A percentile compares a stretch with the other conserved stretches of the same genome.
Conservation (phyloP, 2,888 invertebrate species). For the Mayetiola destructor region DNA sequence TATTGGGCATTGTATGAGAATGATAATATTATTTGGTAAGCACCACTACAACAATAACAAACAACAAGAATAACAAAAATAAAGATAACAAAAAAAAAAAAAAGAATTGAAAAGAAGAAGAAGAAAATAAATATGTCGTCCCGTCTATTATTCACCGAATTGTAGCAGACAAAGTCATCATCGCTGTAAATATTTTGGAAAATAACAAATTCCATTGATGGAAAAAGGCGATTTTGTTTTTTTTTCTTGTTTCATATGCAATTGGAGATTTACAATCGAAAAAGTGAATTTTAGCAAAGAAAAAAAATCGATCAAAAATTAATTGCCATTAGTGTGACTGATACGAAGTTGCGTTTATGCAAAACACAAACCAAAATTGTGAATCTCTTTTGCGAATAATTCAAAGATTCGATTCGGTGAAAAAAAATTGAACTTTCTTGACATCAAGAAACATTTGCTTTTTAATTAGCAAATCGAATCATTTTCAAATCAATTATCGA, state of each 20-base stretch:
- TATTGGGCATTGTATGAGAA: neutral
- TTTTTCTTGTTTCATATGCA: neutral
- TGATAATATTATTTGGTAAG: neutral
- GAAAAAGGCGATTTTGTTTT: neutral
- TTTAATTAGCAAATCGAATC: neutral
- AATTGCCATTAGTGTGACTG: no score
- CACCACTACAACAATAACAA: neutral
- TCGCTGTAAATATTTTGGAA: neutral
- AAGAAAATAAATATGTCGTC: conserved; percentile 4
- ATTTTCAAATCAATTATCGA: no score
- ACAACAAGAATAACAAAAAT: conserved; percentile 2
- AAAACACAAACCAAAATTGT: no score
- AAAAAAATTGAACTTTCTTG: no score
- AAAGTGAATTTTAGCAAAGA: no score
- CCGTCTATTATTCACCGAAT: neutral
- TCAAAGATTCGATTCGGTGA: neutral
- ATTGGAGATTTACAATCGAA: neutral
- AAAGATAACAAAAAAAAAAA: neutral
- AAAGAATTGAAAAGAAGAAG: no score
- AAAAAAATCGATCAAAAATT: no score
- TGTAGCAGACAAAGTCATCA: neutral
- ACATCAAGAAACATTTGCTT: neutral
- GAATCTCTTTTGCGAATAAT: neutral
- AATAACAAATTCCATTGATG: no score
- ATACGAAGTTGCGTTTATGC: no score